Percentiles rank a stretch among this genome's conserved stretches.
These are phyloP conservation scores for Anthoscopus minutus DNA, from an alignment of 2,113 vertebrate genomes.

Conservation along the genomic window DNA sequence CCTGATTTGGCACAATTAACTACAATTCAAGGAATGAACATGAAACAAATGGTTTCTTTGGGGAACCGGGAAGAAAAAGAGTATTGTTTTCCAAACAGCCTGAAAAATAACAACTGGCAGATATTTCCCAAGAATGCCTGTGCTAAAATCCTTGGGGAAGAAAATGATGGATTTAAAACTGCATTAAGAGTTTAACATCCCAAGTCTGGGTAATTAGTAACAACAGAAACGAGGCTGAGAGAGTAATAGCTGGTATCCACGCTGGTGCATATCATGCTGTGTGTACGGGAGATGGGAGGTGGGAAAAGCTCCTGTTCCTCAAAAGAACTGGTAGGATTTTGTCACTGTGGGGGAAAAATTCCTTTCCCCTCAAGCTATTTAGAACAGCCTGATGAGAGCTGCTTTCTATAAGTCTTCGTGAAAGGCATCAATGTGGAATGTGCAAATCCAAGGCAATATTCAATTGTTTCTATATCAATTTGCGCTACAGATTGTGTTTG, in stretches of 20 bases:
- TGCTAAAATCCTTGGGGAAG: neutral
- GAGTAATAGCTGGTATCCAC: neutral
- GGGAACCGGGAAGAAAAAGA: neutral
- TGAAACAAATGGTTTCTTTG: neutral
- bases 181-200: neutral
- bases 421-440: neutral
- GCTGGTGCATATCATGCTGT: neutral
- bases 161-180: neutral
- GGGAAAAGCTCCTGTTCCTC: neutral
- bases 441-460: neutral
- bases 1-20: neutral
- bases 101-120: neutral
- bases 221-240: neutral
- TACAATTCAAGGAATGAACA: neutral
- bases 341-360: neutral
- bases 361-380: neutral
- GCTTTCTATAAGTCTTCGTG: neutral
- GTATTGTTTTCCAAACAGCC: neutral
- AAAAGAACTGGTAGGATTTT: neutral
- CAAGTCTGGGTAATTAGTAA: neutral
- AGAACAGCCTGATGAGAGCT: neutral
- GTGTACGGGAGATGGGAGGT: neutral
- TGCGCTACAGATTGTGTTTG: rapidly evolving
- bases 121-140: neutral
- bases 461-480: neutral